phyloP scores from a whole-genome alignment of 1,140 invertebrate genomes.

The Drosophila burlai region DNA sequence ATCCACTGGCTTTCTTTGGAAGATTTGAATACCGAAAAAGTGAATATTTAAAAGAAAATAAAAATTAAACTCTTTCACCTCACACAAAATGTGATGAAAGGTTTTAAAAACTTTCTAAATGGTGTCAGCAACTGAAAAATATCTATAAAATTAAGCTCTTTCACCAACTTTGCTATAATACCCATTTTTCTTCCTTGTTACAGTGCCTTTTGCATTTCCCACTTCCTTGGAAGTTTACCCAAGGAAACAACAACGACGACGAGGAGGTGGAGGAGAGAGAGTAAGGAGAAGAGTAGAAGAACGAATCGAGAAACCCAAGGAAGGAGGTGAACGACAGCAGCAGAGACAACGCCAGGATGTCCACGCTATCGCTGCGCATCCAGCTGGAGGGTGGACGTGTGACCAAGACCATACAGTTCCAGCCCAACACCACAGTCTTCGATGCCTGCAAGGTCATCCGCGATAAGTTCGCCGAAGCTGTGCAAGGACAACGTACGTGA shows the following conservation, averaged over 20 bases:
- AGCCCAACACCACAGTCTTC: constrained; percentile 96
- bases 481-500: constrained; percentile 92
- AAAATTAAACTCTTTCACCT: background rate
- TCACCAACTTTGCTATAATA: background rate
- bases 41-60: background rate
- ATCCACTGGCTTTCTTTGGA: too few relatives aligned
- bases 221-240: constrained; percentile 63
- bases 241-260: constrained; percentile 61
- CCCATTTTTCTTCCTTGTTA: background rate
- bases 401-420: constrained; percentile 99
- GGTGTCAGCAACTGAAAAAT: too few relatives aligned
- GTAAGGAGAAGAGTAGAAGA: constrained; percentile 39
- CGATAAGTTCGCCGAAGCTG: constrained; percentile 96
- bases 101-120: background rate
- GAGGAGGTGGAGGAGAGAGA: constrained; percentile 46
- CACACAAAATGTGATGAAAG: background rate
- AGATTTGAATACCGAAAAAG: background rate
- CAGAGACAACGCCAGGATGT: constrained; percentile 68
- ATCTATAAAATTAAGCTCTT: too few relatives aligned
- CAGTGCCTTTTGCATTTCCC: constrained; percentile 81
- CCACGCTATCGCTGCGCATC: constrained; percentile 95
- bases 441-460: constrained; percentile 97
- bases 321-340: constrained; percentile 23
- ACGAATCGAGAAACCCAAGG: constrained; percentile 15
- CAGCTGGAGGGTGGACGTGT: constrained; percentile 96